These are phyloP conservation scores for Fistularia tabacaria DNA, from an alignment of 2,797 vertebrate species.

Conservation along the genomic window DNA sequence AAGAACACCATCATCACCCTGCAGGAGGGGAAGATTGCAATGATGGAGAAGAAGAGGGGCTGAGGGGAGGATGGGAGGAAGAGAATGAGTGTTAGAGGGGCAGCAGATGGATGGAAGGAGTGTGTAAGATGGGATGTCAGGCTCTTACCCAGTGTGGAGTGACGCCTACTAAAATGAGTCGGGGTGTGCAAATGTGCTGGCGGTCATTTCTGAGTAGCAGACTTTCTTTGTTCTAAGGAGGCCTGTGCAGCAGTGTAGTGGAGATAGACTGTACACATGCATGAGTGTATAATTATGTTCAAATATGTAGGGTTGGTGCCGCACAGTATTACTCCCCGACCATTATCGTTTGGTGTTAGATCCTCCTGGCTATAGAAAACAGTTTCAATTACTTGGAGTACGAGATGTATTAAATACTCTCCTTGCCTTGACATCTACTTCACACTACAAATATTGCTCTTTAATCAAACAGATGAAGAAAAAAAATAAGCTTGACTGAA, in stretches of 20 bases:
- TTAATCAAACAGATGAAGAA: too few species aligned
- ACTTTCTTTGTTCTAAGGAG: too few species aligned
- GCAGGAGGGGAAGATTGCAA: slow-evolving; percentile 17
- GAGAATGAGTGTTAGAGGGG: slow-evolving; percentile 1
- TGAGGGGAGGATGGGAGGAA: slow-evolving; percentile 11
- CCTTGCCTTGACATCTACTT: neutral
- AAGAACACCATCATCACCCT: slow-evolving; percentile 21
- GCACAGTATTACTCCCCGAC: slow-evolving; percentile 1
- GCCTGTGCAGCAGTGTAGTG: too few species aligned
- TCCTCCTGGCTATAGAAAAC: slow-evolving; percentile 5
- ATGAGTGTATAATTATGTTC: slow-evolving; percentile 10
- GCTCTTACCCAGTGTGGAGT: slow-evolving; percentile 13
- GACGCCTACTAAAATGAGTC: slow-evolving; percentile 27
- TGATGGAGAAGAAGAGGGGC: slow-evolving; percentile 11
- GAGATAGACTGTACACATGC: slow-evolving; percentile 1
- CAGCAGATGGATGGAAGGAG: slow-evolving; percentile 2
- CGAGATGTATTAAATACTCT: slow-evolving; percentile 8
- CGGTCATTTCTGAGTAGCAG: too few species aligned
- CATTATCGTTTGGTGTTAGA: slow-evolving; percentile 13
- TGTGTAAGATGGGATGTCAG: slow-evolving; percentile 8
- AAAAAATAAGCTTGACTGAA: too few species aligned
- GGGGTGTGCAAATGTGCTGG: slow-evolving; percentile 10
- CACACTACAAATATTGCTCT: neutral
- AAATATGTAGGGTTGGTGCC: slow-evolving; percentile 23
- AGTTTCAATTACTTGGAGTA: slow-evolving; percentile 12